Base-by-base conservation (phyloP, 1,140 invertebrate species). In the Nylanderia fulva region DNA sequence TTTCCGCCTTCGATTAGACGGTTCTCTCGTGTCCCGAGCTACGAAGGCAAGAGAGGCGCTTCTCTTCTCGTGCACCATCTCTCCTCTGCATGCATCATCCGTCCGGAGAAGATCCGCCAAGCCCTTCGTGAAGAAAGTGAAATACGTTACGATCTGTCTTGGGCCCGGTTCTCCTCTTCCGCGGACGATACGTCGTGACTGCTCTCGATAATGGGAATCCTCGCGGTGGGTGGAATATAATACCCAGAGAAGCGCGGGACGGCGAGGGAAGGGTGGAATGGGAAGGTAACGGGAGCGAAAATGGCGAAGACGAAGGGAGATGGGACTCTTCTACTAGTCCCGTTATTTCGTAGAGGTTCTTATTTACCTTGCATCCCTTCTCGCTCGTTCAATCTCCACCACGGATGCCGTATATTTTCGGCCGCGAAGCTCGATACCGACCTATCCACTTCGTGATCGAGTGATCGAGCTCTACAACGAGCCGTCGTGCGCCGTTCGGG, bases 121-220 rank as follows among this genome's bases (percentile, higher is more conserved):
- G 71, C 87, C 92, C 91, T 92, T 87, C 87, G 91, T 91, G 93
- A 93, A 91, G 92, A 93, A 93, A 93, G 93, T 93, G 93, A 93
- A 93, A 91, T 92, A 93, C 91, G 90, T 92, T 92, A 91, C 91
- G 91, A 92, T 92, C 88, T 88, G 89, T 90, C 91, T 91, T 85
- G 85, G 87, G 89, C 84, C 86, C 33, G 86, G n/a, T n/a, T n/a
- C n/a, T n/a, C n/a, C 89, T 91, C 92, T 90, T 93, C 91, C 92
- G 85, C 74, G 86, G 92, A 91, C 92, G 91, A 92, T 92, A 92
- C 92, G 91, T 93, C 92, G 92, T 93, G 91, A 92, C 92, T 92
- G 92, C 90, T 92, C 91, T 92, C 91, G 91, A 93, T 93, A 93
- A 94, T 93, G 91, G 91, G 91, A 93, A 93, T 93, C 91, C 90